Evolutionary conservation across 2,888 invertebrate genomes (phyloP).

Genomic region (Sipha maydis): DNA sequence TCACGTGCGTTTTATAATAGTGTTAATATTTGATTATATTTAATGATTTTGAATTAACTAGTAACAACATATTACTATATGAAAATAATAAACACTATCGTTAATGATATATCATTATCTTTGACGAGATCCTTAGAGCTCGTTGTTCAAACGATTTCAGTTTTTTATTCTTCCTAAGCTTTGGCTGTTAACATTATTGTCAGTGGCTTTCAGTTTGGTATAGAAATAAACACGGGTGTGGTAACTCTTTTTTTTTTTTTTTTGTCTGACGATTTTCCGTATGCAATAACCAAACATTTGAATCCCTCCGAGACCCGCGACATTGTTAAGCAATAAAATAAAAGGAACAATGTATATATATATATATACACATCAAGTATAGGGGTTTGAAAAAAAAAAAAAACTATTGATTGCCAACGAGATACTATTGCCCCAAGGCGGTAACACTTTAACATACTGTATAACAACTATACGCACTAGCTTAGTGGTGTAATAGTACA

Average conservation of each 20-base stretch:
- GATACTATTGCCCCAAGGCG: conserved; percentile 32
- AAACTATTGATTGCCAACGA: conserved; percentile 39
- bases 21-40: too few species aligned
- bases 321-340: conserved; percentile 35
- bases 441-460: neutral
- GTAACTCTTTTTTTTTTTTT: conserved; percentile 2
- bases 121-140: too few species aligned
- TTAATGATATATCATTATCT: too few species aligned
- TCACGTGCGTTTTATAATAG: too few species aligned
- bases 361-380: neutral
- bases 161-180: too few species aligned
- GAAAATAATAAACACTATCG: too few species aligned
- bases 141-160: too few species aligned
- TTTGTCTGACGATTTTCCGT: neutral
- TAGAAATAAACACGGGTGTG: neutral
- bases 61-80: too few species aligned
- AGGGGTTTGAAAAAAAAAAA: conserved; percentile 10
- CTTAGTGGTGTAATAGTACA: neutral
- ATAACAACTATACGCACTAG: neutral
- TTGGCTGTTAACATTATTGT: neutral
- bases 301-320: conserved; percentile 28
- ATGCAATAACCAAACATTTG: neutral
- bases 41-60: too few species aligned
- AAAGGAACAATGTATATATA: conserved; percentile 6
- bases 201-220: neutral